Base-by-base conservation (phyloP, 2,113 vertebrate species). In the Oncorhynchus keta region DNA sequence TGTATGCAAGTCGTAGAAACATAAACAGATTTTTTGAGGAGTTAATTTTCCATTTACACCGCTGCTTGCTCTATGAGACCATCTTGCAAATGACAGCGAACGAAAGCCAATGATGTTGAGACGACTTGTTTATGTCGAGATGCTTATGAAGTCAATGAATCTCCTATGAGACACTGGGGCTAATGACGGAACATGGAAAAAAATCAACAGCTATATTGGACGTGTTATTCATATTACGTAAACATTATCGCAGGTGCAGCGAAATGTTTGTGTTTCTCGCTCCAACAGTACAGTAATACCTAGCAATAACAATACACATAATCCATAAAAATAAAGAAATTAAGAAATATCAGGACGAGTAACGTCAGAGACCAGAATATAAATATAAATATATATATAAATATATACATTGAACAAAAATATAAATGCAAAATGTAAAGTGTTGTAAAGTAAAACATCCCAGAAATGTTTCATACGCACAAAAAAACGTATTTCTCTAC, bases 21-120 rank as follows among this genome's bases (percentile, higher is more conserved):
- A 82, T 88, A 73, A 84, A 89, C 88, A 80, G 70, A 77, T 78
- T 83, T 74, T 26, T 85, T 87, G 76, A 78, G 75, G 75, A 81
- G 76, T 84, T 61, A 55, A 79, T 75, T 73, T 79, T 70, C 77
- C 70, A 79, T 84, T 88, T 83, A 83, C 77, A 77, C 76, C 30
- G 32, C 57, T 68, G 20, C 83, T 80, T 72, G n/a, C n/a, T 24
- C 59, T 78, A 35, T 69, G 81, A 82, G 73, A 78, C 61, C 74
- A 62, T 76, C 80, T 65, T 30, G 72, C 70, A 70, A 84, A 82
- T 76, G 74, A 77, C 70, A 30, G 51, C 70, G 14, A 72, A 72
- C 3, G 71, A 49, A 73, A 80, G 39, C 49, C 73, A 83, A 78
- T 75, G 81, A 73, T 5, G 61, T 72, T 73, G 8, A 55, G 51